Percentiles rank a stretch among this genome's conserved stretches.
These are phyloP conservation scores for Hylaeus anthracinus DNA, from an alignment of 1,140 invertebrate genomes.

Conservation along the genomic window DNA sequence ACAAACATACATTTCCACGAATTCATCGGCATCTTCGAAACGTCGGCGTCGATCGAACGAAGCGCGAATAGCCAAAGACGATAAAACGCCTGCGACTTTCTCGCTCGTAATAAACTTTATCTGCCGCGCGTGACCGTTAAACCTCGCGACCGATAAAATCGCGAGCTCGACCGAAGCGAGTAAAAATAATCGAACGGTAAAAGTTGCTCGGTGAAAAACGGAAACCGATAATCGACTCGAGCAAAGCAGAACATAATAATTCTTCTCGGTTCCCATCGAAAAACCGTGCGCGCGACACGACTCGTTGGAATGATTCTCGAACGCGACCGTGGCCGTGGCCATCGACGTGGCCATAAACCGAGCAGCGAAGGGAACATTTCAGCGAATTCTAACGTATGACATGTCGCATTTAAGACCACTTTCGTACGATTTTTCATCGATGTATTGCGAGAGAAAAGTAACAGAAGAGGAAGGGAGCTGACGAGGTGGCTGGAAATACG, in stretches of 20 bases:
- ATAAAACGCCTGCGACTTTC: neutral
- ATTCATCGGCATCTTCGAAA: too few species aligned
- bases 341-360: neutral
- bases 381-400: conserved; percentile 22
- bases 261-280: neutral
- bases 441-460: neutral
- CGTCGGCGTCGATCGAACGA: too few species aligned
- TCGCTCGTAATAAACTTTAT: conserved; percentile 5
- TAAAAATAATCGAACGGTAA: neutral
- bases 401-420: conserved; percentile 40
- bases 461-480: neutral
- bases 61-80: neutral
- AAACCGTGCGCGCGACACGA: neutral
- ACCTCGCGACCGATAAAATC: neutral
- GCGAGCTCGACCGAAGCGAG: neutral
- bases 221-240: neutral
- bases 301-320: neutral
- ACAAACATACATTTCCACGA: neutral
- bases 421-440: conserved; percentile 20
- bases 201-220: neutral
- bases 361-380: neutral
- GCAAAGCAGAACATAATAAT: neutral
- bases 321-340: neutral
- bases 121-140: neutral
- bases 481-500: neutral